These are phyloP conservation scores for Eurytoma adleriae DNA, from an alignment of 2,888 invertebrate species.

Conservation along the genomic window DNA sequence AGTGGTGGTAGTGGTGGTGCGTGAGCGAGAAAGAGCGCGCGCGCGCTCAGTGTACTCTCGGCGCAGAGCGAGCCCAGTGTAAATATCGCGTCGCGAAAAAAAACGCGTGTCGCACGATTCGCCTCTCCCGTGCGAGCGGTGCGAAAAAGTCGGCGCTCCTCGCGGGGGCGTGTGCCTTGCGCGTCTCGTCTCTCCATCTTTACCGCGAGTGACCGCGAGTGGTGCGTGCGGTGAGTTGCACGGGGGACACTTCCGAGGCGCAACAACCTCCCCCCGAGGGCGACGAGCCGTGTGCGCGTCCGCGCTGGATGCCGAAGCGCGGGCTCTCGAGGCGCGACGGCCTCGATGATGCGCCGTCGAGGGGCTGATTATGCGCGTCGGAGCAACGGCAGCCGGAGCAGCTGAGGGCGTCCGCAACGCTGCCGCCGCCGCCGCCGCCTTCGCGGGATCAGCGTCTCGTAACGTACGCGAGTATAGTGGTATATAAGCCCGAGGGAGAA, in stretches of 20 bases:
- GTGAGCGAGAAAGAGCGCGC: slow-evolving; percentile 3
- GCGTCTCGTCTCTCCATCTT: not conserved
- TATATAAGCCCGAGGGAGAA: not conserved
- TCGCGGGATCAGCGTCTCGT: slow-evolving; percentile 40
- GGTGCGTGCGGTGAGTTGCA: not conserved
- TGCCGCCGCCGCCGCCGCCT: not conserved
- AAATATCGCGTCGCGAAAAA: slow-evolving; percentile 8
- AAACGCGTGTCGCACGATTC: not conserved
- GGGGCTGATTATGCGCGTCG: slow-evolving; percentile 30
- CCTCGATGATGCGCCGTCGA: slow-evolving; percentile 40
- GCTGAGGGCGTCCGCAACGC: slow-evolving; percentile 18
- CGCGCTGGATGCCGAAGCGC: slow-evolving; percentile 15
- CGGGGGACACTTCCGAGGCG: too few relatives aligned
- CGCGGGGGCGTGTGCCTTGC: slow-evolving; percentile 1
- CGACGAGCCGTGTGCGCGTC: slow-evolving; percentile 21
- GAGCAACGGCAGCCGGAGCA: slow-evolving; percentile 21
- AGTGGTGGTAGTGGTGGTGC: slow-evolving; percentile 2
- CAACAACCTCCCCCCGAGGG: not conserved
- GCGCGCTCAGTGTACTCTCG: not conserved
- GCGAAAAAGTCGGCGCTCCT: not conserved
- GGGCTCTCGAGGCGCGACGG: slow-evolving; percentile 5
- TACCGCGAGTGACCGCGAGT: not conserved
- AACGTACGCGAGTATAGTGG: slow-evolving; percentile 33
- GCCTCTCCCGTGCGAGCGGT: too few relatives aligned
- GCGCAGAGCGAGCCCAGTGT: slow-evolving; percentile 12